Evolutionary conservation across 2,113 vertebrate species (phyloP), one percentile per base, ranked within the genome.

Genomic region (Dipodomys spectabilis): DNA sequence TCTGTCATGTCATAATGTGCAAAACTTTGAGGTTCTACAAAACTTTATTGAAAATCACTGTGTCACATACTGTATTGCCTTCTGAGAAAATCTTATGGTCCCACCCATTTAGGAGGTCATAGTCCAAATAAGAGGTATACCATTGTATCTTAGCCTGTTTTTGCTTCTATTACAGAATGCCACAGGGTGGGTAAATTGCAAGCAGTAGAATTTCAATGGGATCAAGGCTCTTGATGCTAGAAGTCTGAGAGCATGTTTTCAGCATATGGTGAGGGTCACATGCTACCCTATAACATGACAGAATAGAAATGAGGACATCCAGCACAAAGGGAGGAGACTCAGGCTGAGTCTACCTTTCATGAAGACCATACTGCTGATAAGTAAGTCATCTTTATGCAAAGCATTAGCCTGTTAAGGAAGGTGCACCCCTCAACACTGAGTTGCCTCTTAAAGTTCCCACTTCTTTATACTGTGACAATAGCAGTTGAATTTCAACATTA

Each of bases 21-120:
- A 94, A 91, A 88, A 5, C 20, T 88, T 20, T 39, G 83, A 90
- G 23, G 53, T 80, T 87, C 16, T 82, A 30, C 10, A 49, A 82
- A 72, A 0, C 35, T 81, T 20, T 62, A 11, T 30, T 94, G 32
- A 53, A 78, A 91, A 65, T 79, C n/a, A 62, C 22, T 88, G 62
- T 35, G 35, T 39, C 28, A 72, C 71, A 5, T 82, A 62, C 1
- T 20, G 1, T n/a, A 4, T 10, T 67, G 7, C 68, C 13, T 84
- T 90, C 5, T 72, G 28, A 73, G 32, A 57, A 57, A 57, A 39
- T 39, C 35, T 4, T 39, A 83, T 39, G 25, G 7, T 30, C 45
- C 7, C 9, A 53, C n/a, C 64, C 3, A 16, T 32, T 11, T 69
- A 19, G 25, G 7, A 7, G 7, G 1, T 64, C 67, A 53, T 12